These are phyloP conservation scores for Rhinogobio ventralis DNA, from an alignment of 2,797 vertebrate species.

Conservation along the genomic window DNA sequence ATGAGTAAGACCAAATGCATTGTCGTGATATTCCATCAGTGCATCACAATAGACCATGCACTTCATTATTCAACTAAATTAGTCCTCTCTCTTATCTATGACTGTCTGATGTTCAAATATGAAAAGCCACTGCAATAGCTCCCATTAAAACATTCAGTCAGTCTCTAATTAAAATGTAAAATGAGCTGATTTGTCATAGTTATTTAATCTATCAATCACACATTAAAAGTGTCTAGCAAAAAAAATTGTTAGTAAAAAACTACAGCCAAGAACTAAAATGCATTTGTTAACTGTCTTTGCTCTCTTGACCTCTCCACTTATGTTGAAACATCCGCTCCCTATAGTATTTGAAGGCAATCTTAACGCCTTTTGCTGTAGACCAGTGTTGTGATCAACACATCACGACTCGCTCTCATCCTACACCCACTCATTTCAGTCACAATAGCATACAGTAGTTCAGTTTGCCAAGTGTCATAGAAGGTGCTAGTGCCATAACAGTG, in stretches of 20 bases:
- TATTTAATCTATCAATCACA: conserved; percentile 1
- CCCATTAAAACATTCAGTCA: conserved; percentile 14
- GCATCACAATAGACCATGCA: conserved; percentile 4
- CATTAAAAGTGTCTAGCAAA: not conserved
- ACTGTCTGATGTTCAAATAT: conserved; percentile 11
- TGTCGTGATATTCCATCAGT: conserved; percentile 32
- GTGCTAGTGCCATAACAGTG: conserved; percentile 47
- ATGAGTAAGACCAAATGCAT: not conserved
- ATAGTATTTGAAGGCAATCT: not conserved
- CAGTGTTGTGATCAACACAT: conserved; percentile 23
- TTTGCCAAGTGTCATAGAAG: conserved; percentile 33
- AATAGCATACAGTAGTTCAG: conserved; percentile 30
- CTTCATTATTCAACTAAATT: conserved; percentile 7
- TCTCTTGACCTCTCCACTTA: conserved; percentile 4
- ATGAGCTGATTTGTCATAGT: conserved; percentile 1
- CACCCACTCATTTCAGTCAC: conserved; percentile 42
- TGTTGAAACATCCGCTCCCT: not conserved
- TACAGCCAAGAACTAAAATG: not conserved
- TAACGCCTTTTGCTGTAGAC: conserved; percentile 8
- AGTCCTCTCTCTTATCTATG: conserved; percentile 18
- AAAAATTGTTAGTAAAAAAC: not conserved
- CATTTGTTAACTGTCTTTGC: not conserved
- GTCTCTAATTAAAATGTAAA: conserved; percentile 8
- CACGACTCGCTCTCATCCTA: conserved; percentile 43
- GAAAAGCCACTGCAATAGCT: not conserved